phyloP scores from a whole-genome alignment of 2,797 vertebrate genomes.

The Arnoldichthys spilopterus region DNA sequence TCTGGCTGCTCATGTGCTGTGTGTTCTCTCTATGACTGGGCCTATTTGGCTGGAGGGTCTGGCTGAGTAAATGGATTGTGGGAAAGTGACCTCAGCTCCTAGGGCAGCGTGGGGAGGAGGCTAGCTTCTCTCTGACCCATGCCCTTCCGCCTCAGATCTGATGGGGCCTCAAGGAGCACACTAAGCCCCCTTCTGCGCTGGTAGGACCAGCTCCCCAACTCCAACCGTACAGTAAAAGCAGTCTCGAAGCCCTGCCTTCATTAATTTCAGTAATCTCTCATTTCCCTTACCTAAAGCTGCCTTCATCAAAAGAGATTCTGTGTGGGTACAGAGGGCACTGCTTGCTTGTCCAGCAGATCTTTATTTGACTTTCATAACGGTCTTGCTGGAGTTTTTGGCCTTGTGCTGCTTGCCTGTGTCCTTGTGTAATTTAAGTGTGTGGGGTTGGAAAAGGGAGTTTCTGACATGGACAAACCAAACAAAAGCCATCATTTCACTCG shows the following conservation, averaged over 20 bases:
- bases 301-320: slow-evolving; percentile 18
- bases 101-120: slow-evolving; percentile 27
- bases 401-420: background rate
- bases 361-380: background rate
- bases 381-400: background rate
- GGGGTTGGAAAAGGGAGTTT: no score
- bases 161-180: slow-evolving; percentile 30
- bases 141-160: slow-evolving; percentile 24
- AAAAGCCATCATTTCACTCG: no score
- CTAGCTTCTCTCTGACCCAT: slow-evolving; percentile 38
- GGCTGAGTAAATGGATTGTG: slow-evolving; percentile 50
- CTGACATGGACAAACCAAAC: no score
- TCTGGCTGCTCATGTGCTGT: slow-evolving; percentile 9
- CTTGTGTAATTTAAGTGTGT: background rate
- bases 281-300: slow-evolving; percentile 28
- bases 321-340: background rate
- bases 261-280: slow-evolving; percentile 22
- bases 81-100: slow-evolving; percentile 57
- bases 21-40: slow-evolving; percentile 6
- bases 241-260: slow-evolving; percentile 7
- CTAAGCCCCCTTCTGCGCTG: slow-evolving; percentile 19
- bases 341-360: slow-evolving; percentile 6
- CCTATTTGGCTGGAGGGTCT: slow-evolving; percentile 37
- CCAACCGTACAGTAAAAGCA: background rate
- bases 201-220: slow-evolving; percentile 6